phyloP scores from a whole-genome alignment of 2,113 vertebrate genomes.

The Dasyprocta punctata region DNA sequence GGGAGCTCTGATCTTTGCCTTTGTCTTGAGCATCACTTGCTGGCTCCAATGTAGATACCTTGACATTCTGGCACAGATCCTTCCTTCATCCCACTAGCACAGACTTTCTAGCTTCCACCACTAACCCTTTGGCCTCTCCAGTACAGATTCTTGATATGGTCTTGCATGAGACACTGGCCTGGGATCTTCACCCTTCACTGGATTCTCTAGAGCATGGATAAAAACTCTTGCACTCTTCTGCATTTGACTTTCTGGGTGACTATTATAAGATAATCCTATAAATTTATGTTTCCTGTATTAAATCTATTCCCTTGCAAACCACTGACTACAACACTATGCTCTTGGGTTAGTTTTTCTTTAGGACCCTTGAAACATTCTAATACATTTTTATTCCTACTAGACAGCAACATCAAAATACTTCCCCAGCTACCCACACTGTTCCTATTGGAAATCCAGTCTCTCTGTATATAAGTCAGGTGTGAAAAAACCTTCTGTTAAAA shows the following conservation, averaged over 20 bases:
- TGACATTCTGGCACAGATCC: background rate
- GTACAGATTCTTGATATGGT: background rate
- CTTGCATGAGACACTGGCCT: background rate
- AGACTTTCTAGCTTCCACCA: background rate
- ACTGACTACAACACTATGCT: background rate
- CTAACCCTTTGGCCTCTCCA: background rate
- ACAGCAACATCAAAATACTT: background rate
- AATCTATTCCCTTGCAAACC: background rate
- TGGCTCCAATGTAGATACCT: background rate
- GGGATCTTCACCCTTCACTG: background rate
- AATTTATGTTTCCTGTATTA: background rate
- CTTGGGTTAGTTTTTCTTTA: background rate
- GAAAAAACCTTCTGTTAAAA: constrained; percentile 31
- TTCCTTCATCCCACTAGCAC: background rate
- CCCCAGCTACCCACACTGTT: background rate
- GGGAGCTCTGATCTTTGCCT: background rate
- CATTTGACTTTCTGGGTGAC: background rate
- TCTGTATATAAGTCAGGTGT: background rate
- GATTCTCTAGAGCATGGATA: background rate
- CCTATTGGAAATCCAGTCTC: background rate
- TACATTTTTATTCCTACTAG: constrained; percentile 6
- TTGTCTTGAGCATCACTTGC: background rate
- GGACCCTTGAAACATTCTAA: background rate
- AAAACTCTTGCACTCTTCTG: background rate
- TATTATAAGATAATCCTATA: background rate